Evolutionary conservation across 2,888 invertebrate genomes (phyloP).

Genomic region (Pherbina coryleti): DNA sequence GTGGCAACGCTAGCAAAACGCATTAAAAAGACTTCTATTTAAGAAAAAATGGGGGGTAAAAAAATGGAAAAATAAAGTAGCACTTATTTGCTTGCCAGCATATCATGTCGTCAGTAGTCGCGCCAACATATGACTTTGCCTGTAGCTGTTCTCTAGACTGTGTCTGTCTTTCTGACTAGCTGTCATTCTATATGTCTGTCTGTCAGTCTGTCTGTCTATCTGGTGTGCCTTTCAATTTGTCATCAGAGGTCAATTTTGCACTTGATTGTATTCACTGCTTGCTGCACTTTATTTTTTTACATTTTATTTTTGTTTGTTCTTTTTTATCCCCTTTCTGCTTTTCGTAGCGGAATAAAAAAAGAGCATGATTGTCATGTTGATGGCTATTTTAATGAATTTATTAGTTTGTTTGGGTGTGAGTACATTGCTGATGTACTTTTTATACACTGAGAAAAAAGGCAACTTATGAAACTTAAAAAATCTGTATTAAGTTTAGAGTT

Average conservation of each 20-base stretch:
- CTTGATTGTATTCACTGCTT: slow-evolving; percentile 24
- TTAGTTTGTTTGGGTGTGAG: neutral
- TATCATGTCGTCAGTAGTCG: too few relatives aligned
- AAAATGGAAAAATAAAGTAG: too few relatives aligned
- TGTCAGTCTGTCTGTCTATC: neutral
- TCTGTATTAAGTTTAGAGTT: too few relatives aligned
- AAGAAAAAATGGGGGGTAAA: too few relatives aligned
- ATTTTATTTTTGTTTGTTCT: neutral
- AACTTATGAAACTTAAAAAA: too few relatives aligned
- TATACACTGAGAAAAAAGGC: neutral
- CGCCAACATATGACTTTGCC: too few relatives aligned
- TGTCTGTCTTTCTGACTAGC: neutral
- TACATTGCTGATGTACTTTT: neutral
- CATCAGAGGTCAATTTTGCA: slow-evolving; percentile 34
- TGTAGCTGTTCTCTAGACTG: neutral
- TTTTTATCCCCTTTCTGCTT: neutral
- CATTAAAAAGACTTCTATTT: neutral
- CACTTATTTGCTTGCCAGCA: too few relatives aligned
- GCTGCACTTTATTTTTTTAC: neutral
- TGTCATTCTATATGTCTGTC: neutral
- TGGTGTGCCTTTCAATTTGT: slow-evolving; percentile 11
- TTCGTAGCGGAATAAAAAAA: neutral
- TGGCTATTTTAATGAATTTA: slow-evolving; percentile 23
- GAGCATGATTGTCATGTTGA: neutral
- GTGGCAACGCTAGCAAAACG: neutral